Evolutionary conservation across 2,113 vertebrate species (phyloP), one percentile per base, ranked within the genome.

Genomic region (Dromaius novaehollandiae): DNA sequence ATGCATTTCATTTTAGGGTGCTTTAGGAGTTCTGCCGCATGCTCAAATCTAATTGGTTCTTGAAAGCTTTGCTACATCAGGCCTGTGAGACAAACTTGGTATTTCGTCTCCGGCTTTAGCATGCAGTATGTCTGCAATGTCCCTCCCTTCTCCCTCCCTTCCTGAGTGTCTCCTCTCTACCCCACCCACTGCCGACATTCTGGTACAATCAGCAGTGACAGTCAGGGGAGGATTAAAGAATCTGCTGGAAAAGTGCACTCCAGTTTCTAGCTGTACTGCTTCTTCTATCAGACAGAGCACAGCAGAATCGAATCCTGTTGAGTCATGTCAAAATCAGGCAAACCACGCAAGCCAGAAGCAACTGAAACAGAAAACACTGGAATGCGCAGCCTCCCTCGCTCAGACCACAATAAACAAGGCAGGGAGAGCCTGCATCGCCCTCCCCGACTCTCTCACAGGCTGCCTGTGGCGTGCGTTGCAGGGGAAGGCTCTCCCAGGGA

Each of bases 341-440:
- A 14, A 75, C 40, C 78, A 65, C 91, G 36, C 11, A n/a, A 60
- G 58, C 20, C 74, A 84, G 66, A 44, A 44, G 60, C 25, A 40
- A 20, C 7, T 4, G 61, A 56, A 66, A 38, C 9, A 28, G 2
- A 1, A 58, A 9, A 34, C 3, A 18, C 65, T 44, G 75, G 24
- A 85, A 78, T 0, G 3, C 2, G 25, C 82, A 88, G 71, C 34
- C 40, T 75, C 64, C 30, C 70, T 83, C 46, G 38, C 53, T 46
- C 5, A 0, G 13, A 4, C 11, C 0, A 0, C 21, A 25, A 8
- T 7, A 64, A 92, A 38, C 58, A 44, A 40, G 1, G 9, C 17
- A 2, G 75, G 65, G 48, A 90, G 77, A n/a, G 68, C 32, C 1
- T 1, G 61, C 1, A 0, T 6, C 0, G 22, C 21, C 56, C 8